Evolutionary conservation across 2,797 vertebrate genomes (phyloP).

Genomic region (Malurus leucopterus): DNA sequence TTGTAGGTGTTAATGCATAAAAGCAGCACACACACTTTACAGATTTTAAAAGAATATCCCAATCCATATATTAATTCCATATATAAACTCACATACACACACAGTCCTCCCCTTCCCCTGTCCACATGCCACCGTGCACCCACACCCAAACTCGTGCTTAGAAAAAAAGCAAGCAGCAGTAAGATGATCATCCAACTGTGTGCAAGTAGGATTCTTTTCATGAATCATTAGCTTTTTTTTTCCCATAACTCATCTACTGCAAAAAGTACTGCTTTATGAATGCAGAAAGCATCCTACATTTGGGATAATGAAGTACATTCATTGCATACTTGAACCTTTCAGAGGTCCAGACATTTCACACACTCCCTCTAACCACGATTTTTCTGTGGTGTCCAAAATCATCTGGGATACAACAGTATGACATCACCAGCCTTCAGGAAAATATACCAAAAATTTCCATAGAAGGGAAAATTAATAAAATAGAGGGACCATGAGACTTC

Average conservation of each 20-base stretch:
- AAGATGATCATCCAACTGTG: conserved; percentile 35
- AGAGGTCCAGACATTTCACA: conserved; percentile 14
- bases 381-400: not conserved
- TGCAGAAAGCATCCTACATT: conserved; percentile 32
- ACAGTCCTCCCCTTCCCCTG: not conserved
- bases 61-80: conserved; percentile 65
- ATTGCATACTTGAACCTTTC: not conserved
- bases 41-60: conserved; percentile 68
- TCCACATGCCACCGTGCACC: conserved; percentile 46
- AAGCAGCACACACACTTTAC: conserved; percentile 66
- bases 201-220: conserved; percentile 39
- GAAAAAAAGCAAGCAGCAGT: conserved; percentile 36
- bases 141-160: conserved; percentile 43
- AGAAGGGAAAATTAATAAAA: conserved; percentile 5
- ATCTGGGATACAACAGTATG: not conserved
- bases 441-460: not conserved
- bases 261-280: conserved; percentile 40
- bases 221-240: conserved; percentile 61
- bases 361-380: not conserved
- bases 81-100: conserved; percentile 54
- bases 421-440: not conserved
- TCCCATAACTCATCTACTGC: conserved; percentile 37
- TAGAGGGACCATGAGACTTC: not conserved
- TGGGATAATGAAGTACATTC: conserved; percentile 13
- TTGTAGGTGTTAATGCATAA: conserved; percentile 80